Evolutionary conservation across 2,797 vertebrate genomes (phyloP), one percentile per base, ranked within the genome.

Genomic region (Anguilla megastoma): DNA sequence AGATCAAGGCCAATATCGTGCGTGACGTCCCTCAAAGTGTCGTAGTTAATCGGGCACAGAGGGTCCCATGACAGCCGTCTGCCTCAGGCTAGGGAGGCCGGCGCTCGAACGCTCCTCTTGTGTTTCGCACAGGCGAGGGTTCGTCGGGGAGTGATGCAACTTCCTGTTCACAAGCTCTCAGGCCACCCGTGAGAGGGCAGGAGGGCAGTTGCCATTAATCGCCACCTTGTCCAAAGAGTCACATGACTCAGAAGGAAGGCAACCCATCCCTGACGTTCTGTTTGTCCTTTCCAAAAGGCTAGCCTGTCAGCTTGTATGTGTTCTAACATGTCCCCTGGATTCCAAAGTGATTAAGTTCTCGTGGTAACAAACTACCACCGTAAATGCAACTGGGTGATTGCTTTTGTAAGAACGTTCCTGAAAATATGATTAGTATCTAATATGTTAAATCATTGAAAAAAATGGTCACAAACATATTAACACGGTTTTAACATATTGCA

Each of bases 1-100:
- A 54, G 83, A 87, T 89, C 52, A 87, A 74, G 84, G 85, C 30
- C 41, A 24, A 2, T 63, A 84, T 86, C n/a, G 52, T 3, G 41
- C 9, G 4, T n/a, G 41, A 89, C 79, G 50, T 66, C 54, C 86
- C 41, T 45, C 41, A 45, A 45, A 45, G 41, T 12, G 50, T 52
- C 50, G 10, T 52, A 74, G 48, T 66, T 76, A 71, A 86, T 41
- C 33, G 16, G 41, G 54, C 45, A 71, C 3, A 84, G 56, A 45
- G 41, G 54, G 79, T 87, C 79, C 52, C 12, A 45, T 14, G 36
- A 24, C 21, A 16, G 21, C 58, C 41, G 54, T 24, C 54, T 36
- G n/a, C 30, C 21, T 58, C 33, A 63, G 21, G 21, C 2, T 52
- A 27, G 48, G 16, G 50, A 30, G 83, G 54, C 24, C 16, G 9